Conservation (phyloP, 1,140 invertebrate genomes). For the Hormaphis cornu region DNA sequence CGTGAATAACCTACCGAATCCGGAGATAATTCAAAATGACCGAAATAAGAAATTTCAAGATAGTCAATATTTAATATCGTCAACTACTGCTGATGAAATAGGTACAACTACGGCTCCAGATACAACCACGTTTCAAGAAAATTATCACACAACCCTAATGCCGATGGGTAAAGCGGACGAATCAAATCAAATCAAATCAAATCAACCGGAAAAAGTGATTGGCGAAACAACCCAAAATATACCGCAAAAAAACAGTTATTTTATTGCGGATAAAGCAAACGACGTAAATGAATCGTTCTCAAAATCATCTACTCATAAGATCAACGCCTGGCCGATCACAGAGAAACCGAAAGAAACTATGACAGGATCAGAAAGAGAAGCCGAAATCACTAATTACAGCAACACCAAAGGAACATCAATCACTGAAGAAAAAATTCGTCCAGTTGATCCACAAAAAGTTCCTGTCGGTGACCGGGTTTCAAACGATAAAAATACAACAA, state of each 20-base stretch:
- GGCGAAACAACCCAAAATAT: background rate
- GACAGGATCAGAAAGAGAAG: no score
- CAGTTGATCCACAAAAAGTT: background rate
- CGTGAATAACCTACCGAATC: background rate
- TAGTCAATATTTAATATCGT: background rate
- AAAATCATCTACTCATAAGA: background rate
- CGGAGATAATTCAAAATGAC: no score
- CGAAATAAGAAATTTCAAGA: background rate
- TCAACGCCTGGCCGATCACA: no score
- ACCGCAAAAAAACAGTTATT: background rate
- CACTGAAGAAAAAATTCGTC: background rate
- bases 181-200: no score
- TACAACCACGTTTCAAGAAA: background rate
- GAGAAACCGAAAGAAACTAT: background rate
- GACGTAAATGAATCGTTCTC: no score
- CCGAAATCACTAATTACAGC: background rate
- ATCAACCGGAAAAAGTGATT: background rate
- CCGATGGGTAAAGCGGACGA: background rate
- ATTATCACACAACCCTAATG: background rate
- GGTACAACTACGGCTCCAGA: background rate
- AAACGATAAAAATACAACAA: background rate
- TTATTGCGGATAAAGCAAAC: background rate
- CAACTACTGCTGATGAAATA: background rate
- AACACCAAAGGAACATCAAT: background rate
- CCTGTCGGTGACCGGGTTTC: background rate